phyloP scores from a whole-genome alignment of 37 sponge, comb jelly and placozoan species.

The Diacarnus erythraeanus region DNA sequence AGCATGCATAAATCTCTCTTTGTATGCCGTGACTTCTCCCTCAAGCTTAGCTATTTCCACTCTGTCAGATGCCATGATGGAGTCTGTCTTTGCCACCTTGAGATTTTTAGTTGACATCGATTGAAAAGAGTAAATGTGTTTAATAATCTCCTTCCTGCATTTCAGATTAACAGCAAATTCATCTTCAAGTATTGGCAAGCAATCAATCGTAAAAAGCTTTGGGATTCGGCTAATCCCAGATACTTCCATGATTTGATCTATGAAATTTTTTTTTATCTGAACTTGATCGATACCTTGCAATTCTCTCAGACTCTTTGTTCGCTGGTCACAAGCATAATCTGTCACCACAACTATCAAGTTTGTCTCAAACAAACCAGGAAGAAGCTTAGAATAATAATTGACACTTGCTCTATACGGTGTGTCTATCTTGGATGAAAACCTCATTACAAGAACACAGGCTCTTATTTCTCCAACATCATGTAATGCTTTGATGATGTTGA shows the following conservation, averaged over 20 bases:
- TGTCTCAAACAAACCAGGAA: constrained; percentile 30
- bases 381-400: constrained; percentile 35
- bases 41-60: neutral
- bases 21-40: constrained; percentile 34
- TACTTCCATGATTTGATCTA: neutral
- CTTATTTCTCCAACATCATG: neutral
- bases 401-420: constrained; percentile 38
- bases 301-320: neutral
- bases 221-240: constrained; percentile 1
- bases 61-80: constrained; percentile 6
- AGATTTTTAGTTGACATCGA: neutral
- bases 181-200: constrained; percentile 23
- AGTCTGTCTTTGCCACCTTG: constrained; percentile 28
- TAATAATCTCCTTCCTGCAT: neutral
- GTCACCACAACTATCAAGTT: constrained; percentile 43
- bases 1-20: neutral
- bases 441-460: constrained; percentile 29
- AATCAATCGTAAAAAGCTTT: constrained; percentile 29
- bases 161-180: neutral
- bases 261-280: constrained; percentile 1
- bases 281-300: constrained; percentile 30
- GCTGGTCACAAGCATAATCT: constrained; percentile 20
- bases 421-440: constrained; percentile 41
- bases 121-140: constrained; percentile 7
- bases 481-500: constrained; percentile 14